Conservation (phyloP, 2,797 vertebrate genomes). For the Rhynchotus rufescens region DNA sequence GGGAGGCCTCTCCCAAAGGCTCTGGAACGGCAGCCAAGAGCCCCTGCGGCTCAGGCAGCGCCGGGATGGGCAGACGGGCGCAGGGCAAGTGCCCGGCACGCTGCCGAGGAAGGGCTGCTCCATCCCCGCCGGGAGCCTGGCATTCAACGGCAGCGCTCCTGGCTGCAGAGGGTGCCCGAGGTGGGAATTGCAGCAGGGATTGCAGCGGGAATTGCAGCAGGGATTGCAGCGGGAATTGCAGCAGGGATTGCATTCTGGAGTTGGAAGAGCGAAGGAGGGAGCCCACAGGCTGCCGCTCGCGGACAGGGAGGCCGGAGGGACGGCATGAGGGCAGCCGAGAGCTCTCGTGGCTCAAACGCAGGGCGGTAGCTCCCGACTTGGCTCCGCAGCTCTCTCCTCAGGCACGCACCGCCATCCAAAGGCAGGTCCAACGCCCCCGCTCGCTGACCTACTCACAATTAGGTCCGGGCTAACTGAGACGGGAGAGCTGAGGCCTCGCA, state of each 20-base stretch:
- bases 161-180: background rate
- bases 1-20: background rate
- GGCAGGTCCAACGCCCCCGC: background rate
- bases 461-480: background rate
- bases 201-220: too few relatives aligned
- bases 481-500: background rate
- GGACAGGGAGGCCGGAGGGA: accelerated
- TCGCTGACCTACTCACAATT: background rate
- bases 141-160: background rate
- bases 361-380: background rate
- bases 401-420: background rate
- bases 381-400: background rate
- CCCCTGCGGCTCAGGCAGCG: background rate
- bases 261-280: background rate
- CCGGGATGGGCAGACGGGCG: background rate
- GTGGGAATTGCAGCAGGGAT: too few relatives aligned
- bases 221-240: too few relatives aligned
- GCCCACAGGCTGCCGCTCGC: background rate
- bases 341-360: background rate
- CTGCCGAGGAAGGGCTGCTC: background rate
- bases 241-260: too few relatives aligned
- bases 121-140: too few relatives aligned
- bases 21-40: background rate
- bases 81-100: background rate
- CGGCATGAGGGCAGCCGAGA: background rate